Conservation (phyloP, 1,140 invertebrate genomes). For the Tribolium madens region DNA sequence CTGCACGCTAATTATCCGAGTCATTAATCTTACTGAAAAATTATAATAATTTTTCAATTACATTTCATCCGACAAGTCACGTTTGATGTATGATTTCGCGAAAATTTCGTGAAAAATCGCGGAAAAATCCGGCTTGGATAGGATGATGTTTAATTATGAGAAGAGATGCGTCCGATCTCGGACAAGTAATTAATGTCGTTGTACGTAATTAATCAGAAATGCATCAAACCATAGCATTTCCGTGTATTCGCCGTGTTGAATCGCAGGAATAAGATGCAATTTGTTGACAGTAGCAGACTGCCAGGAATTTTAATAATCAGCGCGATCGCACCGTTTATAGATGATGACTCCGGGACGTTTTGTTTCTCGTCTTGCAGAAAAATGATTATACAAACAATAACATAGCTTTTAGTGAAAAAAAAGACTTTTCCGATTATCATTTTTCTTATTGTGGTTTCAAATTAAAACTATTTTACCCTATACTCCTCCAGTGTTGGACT, state of each 20-base stretch:
- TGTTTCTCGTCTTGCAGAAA: background rate
- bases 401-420: too few relatives aligned
- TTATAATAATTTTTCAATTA: conserved; percentile 45
- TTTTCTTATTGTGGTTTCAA: too few relatives aligned
- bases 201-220: conserved; percentile 23
- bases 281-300: conserved; percentile 23
- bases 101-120: too few relatives aligned
- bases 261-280: conserved; percentile 8
- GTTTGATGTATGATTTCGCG: conserved; percentile 18
- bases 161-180: conserved; percentile 19
- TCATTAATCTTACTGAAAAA: conserved; percentile 42
- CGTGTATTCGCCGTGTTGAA: conserved; percentile 9
- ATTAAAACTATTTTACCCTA: too few relatives aligned
- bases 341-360: background rate
- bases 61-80: conserved; percentile 20
- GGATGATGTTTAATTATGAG: background rate
- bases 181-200: conserved; percentile 26
- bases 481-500: too few relatives aligned
- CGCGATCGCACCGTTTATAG: background rate
- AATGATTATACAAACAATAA: too few relatives aligned
- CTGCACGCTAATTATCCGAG: conserved; percentile 41
- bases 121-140: background rate
- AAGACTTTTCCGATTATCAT: too few relatives aligned
- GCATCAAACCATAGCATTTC: conserved; percentile 23
- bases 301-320: conserved; percentile 12